Base-by-base conservation (phyloP, 1,140 invertebrate genomes). In the Drosophila kepulauana region DNA sequence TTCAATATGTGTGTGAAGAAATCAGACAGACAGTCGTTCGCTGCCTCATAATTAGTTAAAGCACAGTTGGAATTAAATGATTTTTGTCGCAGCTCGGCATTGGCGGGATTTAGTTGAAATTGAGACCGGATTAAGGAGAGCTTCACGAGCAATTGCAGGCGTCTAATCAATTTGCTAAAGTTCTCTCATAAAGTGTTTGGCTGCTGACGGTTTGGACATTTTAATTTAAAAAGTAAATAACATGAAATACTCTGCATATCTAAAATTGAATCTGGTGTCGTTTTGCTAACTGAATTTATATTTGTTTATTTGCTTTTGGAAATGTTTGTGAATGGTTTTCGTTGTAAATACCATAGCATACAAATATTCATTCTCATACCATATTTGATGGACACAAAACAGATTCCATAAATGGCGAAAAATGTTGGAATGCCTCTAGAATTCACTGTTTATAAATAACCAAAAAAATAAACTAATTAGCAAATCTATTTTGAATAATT, bases 191-290 rank as follows among this genome's bases (percentile, higher is more conserved):
- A 38, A 33, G 11, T 51, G 33, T 13, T 15, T 51, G 46, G 20
- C 48, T 20, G 6, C 16, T 38, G 46, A 35, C 38, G 20, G 46
- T 41, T 49, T 61, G 35, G 45, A 64, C 59, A 52, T 61, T 75
- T 82, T 69, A 82, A 88, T 87, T 82, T 62, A 43, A 82, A 82
- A 77, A 35, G 54, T 74, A 63, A 38, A 35, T 48, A 79, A 56
- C 58, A 54, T 43, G 25, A 49, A 58, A 54, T 57, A 11, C 35
- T 51, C 25, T 25, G 38, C 65, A 65, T 82, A 82, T 88, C 76
- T 87, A 15, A 79, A 87, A 87, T 87, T 51, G 46, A 87, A 79
- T 87, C 79, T 67, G 54, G n/a, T 38, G 11, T n/a, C 13, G 41
- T 20, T 33, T 5, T 30, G 13, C 16, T n/a, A 30, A 10, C 8